Base-by-base conservation (phyloP, 2,113 vertebrate genomes). In the Gadus macrocephalus region DNA sequence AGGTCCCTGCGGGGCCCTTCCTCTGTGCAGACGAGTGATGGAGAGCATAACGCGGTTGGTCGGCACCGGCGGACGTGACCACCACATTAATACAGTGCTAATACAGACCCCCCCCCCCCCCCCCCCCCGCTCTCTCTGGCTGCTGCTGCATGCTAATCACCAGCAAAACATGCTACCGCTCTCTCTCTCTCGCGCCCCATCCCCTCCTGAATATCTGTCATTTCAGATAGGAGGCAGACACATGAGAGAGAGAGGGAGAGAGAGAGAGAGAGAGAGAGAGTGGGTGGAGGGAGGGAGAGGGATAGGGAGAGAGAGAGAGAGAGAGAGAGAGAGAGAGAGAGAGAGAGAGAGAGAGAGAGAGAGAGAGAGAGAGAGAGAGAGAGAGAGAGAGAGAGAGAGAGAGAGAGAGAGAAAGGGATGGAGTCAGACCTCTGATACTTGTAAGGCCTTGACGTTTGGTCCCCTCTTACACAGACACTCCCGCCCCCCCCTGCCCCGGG, bases 31-130 rank as follows among this genome's bases (percentile, higher is more conserved):
- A 86, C 77, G 78, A 86, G 83, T 68, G 82, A 84, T 85, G 86
- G 85, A 85, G 86, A 85, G 85, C 81, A 77, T 86, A 86, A 86
- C 86, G 84, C 83, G 82, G 85, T 87, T 79, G 81, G 87, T 83
- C 84, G 86, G 76, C 84, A 85, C 87, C 77, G 17, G 84, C 9
- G 71, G 83, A 90, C 84, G 87, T 90, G 87, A 89, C 84, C 81
- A 77, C 69, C 79, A 89, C 85, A 87, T 87, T 88, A 90, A 88
- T 88, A 84, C 76, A 81, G 72, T 59, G 74, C 86, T 86, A 90
- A 87, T 88, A 75, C 85, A 75, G 76, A 9, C 20, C 71, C 67
- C 31, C 70, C 72, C 78, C 22, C 2, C 6, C 20, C 53, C 22
- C 22, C 72, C 78, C 22, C 2, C 6, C 20, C 53, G 1, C 22